Base-by-base conservation (phyloP, 35 echinoderm and acorn worm genomes). In the Stichopus chloronotus region DNA sequence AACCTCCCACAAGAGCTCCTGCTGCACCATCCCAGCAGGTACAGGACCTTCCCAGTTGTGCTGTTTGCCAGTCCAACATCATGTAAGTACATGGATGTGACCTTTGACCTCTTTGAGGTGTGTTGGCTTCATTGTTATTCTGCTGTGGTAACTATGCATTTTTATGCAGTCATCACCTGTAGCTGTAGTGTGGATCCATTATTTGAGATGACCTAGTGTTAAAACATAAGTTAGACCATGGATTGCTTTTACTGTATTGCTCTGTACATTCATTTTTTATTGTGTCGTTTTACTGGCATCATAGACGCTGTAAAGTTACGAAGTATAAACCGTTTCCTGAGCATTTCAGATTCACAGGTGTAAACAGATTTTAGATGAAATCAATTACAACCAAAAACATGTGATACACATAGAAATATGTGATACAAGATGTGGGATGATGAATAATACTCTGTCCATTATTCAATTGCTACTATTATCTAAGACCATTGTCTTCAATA, bases 1-100 rank as follows among this genome's bases (percentile, higher is more conserved):
- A 92, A 79, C 94, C 96, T 23, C 96, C 96, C 5, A 53, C 65
- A 17, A 93, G 57, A 23, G 52, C 17, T 7, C 86, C 10, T 57
- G 78, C 2, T 87, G 85, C 53, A 19, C 90, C 21, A 89, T 74
- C 59, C 96, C 96, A 88, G 96, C 91, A 23, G 78, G 87, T 89
- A 12, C 58, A 61, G 7, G 87, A 89, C 60, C 87, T 89, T 16
- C 87, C 87, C 5, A 89, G 52, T 61, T 89, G 87, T 89, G 87
- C 87, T 52, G 87, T 89, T 54, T 89, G 87, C 30, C 57, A 89
- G 59, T 89, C 87, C 43, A 89, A 89, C 87, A 89, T 89, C 60
- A 89, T 89, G 87, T 89, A 55, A 89, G 87, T 89, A 89, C 58
- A 7, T n/a, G 17, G 19, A 7, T 58, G 22, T 58, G 8, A 57